phyloP scores from a whole-genome alignment of 2,888 invertebrate species.

The Drosophila hawaiiensis region DNA sequence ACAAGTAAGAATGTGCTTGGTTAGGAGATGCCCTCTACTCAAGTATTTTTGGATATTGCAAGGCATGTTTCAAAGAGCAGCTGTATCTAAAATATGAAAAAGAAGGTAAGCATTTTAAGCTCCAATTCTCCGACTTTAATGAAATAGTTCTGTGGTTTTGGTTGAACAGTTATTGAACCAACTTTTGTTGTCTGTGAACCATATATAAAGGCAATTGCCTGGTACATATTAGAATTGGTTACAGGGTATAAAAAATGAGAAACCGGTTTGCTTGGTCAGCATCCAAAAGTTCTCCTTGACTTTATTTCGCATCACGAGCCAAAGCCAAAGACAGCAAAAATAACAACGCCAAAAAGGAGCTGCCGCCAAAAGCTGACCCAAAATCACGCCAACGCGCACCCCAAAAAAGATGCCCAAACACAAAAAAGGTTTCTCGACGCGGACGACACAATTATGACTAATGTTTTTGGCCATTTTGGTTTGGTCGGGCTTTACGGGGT shows the following conservation, averaged over 20 bases:
- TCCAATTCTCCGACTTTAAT: neutral
- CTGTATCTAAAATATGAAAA: neutral
- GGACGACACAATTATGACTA: constrained; percentile 73
- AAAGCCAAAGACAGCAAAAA: constrained; percentile 49
- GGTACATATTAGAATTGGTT: neutral
- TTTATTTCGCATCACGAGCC: constrained; percentile 77
- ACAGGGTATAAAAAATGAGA: neutral
- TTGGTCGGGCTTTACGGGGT: constrained; percentile 2
- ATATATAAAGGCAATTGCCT: neutral
- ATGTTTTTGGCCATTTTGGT: constrained; percentile 39
- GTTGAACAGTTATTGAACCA: neutral
- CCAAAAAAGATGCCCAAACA: neutral
- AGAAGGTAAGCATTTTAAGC: neutral
- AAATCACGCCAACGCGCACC: constrained; percentile 68
- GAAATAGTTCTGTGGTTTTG: neutral
- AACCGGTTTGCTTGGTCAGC: constrained; percentile 66
- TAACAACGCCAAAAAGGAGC: constrained; percentile 73
- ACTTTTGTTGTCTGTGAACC: fast-evolving
- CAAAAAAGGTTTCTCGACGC: constrained; percentile 22
- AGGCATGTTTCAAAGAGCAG: neutral
- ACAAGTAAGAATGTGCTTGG: neutral
- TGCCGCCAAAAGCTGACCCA: constrained; percentile 61
- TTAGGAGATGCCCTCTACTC: neutral
- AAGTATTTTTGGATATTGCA: neutral
- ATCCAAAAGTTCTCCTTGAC: constrained; percentile 72